phyloP scores from a whole-genome alignment of 2,113 vertebrate species.

The Tamias sibiricus region DNA sequence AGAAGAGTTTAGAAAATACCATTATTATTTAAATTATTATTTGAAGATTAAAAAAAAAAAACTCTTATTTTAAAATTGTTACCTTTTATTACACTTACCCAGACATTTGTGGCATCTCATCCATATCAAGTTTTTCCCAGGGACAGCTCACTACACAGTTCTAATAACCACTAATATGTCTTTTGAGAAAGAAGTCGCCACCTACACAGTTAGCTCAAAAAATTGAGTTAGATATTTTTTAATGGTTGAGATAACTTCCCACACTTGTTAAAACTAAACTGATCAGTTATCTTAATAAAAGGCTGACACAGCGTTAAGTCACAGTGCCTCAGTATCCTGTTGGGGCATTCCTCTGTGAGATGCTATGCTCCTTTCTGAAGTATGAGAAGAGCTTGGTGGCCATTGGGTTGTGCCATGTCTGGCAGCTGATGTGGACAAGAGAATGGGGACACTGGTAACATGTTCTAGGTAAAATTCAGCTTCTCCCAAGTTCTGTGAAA shows the following conservation, averaged over 20 bases:
- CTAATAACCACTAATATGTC: background rate
- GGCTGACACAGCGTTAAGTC: background rate
- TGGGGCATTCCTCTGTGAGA: fast-evolving
- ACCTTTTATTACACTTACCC: background rate
- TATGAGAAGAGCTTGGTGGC: background rate
- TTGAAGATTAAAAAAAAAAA: conserved; percentile 41
- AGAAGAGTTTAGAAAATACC: background rate
- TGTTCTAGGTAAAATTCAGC: background rate
- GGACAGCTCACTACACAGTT: background rate
- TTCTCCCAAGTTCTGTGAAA: background rate
- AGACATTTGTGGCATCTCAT: background rate
- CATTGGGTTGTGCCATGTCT: fast-evolving
- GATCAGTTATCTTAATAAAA: background rate
- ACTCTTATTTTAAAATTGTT: background rate
- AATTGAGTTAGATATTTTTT: background rate
- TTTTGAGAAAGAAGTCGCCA: background rate
- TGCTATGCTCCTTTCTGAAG: fast-evolving
- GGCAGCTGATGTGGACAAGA: fast-evolving
- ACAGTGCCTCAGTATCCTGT: background rate
- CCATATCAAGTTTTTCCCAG: background rate
- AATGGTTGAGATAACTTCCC: background rate
- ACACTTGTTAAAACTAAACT: background rate
- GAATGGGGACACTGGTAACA: background rate
- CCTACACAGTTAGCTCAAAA: background rate
- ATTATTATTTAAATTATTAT: background rate